phyloP scores from a whole-genome alignment of 2,113 vertebrate species.

The Thymallus thymallus region DNA sequence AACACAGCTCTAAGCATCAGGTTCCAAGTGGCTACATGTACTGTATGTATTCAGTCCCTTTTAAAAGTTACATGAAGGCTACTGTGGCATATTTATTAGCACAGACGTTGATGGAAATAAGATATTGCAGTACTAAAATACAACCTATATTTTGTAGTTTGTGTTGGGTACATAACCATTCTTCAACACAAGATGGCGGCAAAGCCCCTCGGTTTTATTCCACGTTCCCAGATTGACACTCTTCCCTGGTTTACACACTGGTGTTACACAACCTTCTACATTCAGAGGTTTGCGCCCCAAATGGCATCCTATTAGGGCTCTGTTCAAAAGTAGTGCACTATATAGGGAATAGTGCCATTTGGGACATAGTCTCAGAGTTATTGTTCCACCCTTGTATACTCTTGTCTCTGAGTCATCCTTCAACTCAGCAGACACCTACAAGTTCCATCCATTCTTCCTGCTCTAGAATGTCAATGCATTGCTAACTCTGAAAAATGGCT shows the following conservation, averaged over 20 bases:
- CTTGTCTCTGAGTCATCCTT: conserved; percentile 44
- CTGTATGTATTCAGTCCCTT: neutral
- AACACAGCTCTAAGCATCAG: too few relatives aligned
- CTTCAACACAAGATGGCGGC: conserved; percentile 63
- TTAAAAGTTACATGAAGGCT: neutral
- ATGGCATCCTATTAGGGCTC: too few relatives aligned
- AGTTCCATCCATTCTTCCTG: conserved; percentile 40
- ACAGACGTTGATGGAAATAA: conserved; percentile 3
- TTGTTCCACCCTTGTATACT: conserved; percentile 39
- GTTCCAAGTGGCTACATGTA: too few relatives aligned
- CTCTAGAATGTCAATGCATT: conserved; percentile 29
- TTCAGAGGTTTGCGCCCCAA: neutral
- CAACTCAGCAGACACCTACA: conserved; percentile 46
- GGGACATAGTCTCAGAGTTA: conserved; percentile 37
- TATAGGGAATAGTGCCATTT: neutral
- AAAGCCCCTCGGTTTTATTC: conserved; percentile 35
- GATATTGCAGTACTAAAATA: conserved; percentile 22
- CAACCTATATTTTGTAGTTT: neutral
- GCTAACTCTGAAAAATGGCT: conserved; percentile 54
- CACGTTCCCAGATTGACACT: neutral
- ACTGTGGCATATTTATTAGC: neutral
- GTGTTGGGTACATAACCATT: conserved; percentile 12
- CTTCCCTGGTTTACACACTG: neutral
- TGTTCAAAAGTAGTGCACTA: neutral
- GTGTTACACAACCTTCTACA: neutral